Evolutionary conservation across 1,140 invertebrate species (phyloP).

Genomic region (Cardiocondyla obscurior): DNA sequence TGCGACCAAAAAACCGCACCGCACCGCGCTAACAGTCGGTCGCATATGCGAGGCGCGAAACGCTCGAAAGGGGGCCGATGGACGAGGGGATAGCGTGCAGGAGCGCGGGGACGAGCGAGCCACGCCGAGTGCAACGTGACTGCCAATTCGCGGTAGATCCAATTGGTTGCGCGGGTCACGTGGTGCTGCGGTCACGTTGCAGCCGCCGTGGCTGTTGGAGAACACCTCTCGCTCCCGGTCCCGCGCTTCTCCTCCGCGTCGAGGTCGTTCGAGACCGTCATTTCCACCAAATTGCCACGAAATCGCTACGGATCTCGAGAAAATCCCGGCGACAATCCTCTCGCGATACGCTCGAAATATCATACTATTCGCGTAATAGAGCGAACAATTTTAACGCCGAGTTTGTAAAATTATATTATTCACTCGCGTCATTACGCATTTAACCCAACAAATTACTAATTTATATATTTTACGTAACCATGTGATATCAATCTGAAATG

Average conservation of each 20-base stretch:
- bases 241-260: conserved; percentile 15
- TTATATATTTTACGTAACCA: conserved; percentile 12
- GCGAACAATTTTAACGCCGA: no score
- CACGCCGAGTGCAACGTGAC: conserved; percentile 80
- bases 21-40: conserved; percentile 31
- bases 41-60: conserved; percentile 59
- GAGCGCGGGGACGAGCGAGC: conserved; percentile 67
- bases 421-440: neutral
- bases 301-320: no score
- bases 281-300: neutral
- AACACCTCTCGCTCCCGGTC: conserved; percentile 34
- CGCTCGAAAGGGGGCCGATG: neutral
- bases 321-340: no score
- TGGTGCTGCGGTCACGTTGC: conserved; percentile 83
- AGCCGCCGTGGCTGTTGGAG: conserved; percentile 79
- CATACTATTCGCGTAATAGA: neutral
- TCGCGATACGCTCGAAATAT: neutral
- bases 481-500: conserved; percentile 10
- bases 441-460: neutral
- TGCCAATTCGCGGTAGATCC: conserved; percentile 64
- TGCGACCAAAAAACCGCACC: conserved; percentile 2
- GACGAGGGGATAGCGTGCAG: conserved; percentile 68
- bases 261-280: neutral
- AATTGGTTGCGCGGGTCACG: conserved; percentile 71
- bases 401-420: no score